Conservation (phyloP, 1,140 invertebrate species). For the Saxidomus purpurata region DNA sequence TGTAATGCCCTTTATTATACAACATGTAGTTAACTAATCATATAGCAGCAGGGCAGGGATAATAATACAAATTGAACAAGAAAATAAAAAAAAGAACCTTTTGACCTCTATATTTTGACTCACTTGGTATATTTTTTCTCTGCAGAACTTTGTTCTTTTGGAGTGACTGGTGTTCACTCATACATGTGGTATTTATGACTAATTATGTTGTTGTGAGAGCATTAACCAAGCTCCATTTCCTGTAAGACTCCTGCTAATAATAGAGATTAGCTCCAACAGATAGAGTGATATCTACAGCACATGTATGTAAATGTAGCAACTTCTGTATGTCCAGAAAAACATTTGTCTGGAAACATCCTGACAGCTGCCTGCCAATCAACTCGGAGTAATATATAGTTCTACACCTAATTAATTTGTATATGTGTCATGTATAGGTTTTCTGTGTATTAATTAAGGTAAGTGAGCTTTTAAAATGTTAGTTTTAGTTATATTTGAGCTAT, state of each 20-base stretch:
- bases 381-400: neutral
- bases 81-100: too few relatives aligned
- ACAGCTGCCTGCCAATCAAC: conserved; percentile 4
- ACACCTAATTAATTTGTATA: neutral
- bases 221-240: conserved; percentile 18
- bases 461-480: too few relatives aligned
- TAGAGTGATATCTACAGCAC: neutral
- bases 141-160: too few relatives aligned
- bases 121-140: too few relatives aligned
- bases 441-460: neutral
- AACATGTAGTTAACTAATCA: too few relatives aligned
- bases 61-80: too few relatives aligned
- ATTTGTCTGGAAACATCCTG: neutral
- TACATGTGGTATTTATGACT: conserved; percentile 13
- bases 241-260: neutral
- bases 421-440: too few relatives aligned
- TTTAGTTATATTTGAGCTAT: too few relatives aligned
- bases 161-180: neutral
- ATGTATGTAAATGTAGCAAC: neutral
- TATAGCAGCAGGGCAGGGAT: too few relatives aligned
- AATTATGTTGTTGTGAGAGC: neutral
- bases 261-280: neutral
- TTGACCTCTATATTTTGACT: too few relatives aligned
- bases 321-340: neutral
- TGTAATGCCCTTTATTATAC: too few relatives aligned